A percentile compares a stretch with the other conserved stretches of the same genome.
Conservation (phyloP, 2,797 vertebrate genomes). For the Gephyroberyx darwinii region DNA sequence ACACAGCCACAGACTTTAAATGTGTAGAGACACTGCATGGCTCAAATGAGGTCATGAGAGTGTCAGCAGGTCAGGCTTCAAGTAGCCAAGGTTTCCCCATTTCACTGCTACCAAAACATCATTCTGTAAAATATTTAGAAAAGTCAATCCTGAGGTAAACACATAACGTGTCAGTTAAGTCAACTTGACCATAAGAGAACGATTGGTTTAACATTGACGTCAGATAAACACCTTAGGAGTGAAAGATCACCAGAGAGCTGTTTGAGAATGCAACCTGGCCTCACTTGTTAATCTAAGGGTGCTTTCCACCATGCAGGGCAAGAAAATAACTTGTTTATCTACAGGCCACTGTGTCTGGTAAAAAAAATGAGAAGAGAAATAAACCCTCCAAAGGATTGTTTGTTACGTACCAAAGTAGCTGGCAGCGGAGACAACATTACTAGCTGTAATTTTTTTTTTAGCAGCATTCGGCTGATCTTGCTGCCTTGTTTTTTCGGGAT, state of each 20-base stretch:
- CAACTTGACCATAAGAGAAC: not conserved
- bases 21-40: too few relatives aligned
- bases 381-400: too few relatives aligned
- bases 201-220: not conserved
- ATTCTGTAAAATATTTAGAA: constrained; percentile 3
- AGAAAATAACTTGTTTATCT: not conserved
- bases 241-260: not conserved
- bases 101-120: not conserved
- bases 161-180: not conserved
- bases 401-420: too few relatives aligned
- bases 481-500: too few relatives aligned
- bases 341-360: too few relatives aligned
- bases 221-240: constrained; percentile 1
- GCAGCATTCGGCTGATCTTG: too few relatives aligned
- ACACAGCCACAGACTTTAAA: too few relatives aligned
- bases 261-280: not conserved
- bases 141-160: constrained; percentile 1
- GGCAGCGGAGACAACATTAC: too few relatives aligned
- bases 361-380: too few relatives aligned
- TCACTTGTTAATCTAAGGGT: not conserved
- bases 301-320: not conserved
- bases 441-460: too few relatives aligned
- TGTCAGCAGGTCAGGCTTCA: not conserved
- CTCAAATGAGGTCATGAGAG: not conserved
- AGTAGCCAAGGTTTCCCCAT: not conserved